A percentile compares a stretch with the other conserved stretches of the same genome.
phyloP scores from a whole-genome alignment of 2,797 vertebrate species.

The Huso huso region DNA sequence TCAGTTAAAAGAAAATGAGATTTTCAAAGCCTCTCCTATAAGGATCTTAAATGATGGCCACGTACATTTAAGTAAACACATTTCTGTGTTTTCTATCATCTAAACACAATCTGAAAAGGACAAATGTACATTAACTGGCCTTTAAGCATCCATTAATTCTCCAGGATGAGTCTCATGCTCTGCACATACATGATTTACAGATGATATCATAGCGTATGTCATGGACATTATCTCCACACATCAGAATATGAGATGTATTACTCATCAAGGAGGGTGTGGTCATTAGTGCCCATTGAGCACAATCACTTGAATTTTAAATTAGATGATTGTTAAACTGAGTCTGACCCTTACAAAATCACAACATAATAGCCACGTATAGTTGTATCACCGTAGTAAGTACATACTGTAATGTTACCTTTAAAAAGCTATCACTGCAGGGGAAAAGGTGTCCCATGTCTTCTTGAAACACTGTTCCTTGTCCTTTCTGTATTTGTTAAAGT shows the following conservation, averaged over 20 bases:
- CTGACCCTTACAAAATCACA: too few relatives aligned
- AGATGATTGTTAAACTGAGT: too few relatives aligned
- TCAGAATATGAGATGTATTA: not conserved
- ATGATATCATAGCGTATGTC: too few relatives aligned
- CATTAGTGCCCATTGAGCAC: not conserved
- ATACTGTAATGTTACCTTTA: too few relatives aligned
- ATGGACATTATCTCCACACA: too few relatives aligned
- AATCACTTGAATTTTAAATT: not conserved
- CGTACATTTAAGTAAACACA: not conserved
- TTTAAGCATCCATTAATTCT: not conserved
- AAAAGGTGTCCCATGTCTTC: too few relatives aligned
- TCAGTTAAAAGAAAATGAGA: not conserved
- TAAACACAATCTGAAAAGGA: not conserved
- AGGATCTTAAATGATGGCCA: not conserved
- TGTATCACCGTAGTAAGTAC: too few relatives aligned
- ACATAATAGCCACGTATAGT: too few relatives aligned
- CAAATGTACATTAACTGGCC: not conserved
- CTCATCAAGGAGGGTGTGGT: not conserved
- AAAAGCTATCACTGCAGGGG: too few relatives aligned
- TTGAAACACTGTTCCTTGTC: too few relatives aligned
- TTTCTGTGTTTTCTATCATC: not conserved
- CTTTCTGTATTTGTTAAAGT: too few relatives aligned
- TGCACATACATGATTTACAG: too few relatives aligned
- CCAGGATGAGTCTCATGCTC: not conserved
- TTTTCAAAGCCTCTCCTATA: not conserved